A percentile compares a stretch with the other conserved stretches of the same genome.
Conservation (phyloP, 2,888 invertebrate species). For the Latheticus oryzae region DNA sequence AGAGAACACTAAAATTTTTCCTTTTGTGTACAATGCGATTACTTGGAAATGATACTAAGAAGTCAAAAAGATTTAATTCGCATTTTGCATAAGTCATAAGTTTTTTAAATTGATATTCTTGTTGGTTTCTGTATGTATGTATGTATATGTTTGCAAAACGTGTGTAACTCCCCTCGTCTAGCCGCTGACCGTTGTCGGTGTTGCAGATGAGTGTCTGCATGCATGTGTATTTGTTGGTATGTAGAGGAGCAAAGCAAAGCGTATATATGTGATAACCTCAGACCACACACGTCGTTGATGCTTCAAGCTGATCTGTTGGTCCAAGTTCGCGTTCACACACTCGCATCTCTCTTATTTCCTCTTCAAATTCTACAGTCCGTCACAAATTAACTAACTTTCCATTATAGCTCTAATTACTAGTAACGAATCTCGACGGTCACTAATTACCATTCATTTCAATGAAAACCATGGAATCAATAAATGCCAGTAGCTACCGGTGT, state of each 20-base stretch:
- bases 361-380: constrained; percentile 18
- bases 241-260: constrained; percentile 38
- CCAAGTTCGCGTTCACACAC: constrained; percentile 44
- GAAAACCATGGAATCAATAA: constrained; percentile 15
- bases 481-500: constrained; percentile 12
- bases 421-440: constrained; percentile 19
- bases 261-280: constrained; percentile 49
- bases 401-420: constrained; percentile 25
- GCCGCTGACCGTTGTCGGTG: constrained; percentile 6
- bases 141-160: too few relatives aligned
- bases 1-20: too few relatives aligned
- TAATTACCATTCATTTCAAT: constrained; percentile 13
- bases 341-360: constrained; percentile 38
- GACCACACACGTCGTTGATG: constrained; percentile 54
- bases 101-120: too few relatives aligned
- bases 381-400: constrained; percentile 29
- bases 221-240: constrained; percentile 40
- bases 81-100: too few relatives aligned
- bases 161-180: too few relatives aligned
- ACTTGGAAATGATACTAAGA: too few relatives aligned
- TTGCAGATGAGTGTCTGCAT: constrained; percentile 31
- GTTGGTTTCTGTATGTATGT: too few relatives aligned
- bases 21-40: too few relatives aligned
- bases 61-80: too few relatives aligned
- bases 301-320: constrained; percentile 47